Percentiles rank a stretch among this genome's conserved stretches.
phyloP scores from a whole-genome alignment of 2,888 invertebrate species.

The Stictocephala bisonia region DNA sequence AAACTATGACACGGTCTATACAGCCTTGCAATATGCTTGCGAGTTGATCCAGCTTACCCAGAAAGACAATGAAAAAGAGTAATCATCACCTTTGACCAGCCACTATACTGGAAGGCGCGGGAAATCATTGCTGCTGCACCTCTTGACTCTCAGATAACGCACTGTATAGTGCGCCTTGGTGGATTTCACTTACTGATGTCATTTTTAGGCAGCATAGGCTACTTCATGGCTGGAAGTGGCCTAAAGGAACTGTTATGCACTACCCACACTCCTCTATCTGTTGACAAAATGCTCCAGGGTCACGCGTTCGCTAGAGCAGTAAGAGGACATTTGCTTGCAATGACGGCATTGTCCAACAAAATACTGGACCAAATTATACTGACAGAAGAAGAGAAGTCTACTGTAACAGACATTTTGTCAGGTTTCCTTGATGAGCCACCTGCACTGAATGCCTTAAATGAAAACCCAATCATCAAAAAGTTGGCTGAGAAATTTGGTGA shows the following conservation, averaged over 20 bases:
- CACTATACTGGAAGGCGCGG: slow-evolving; percentile 28
- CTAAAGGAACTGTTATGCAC: slow-evolving; percentile 11
- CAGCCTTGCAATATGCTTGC: neutral
- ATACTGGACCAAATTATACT: slow-evolving; percentile 5
- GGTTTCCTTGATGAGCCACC: neutral
- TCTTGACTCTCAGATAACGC: neutral
- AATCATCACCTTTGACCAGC: slow-evolving; percentile 36
- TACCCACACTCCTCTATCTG: neutral
- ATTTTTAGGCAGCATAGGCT: slow-evolving; percentile 28
- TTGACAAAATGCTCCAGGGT: slow-evolving; percentile 59
- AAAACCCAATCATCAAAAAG: neutral
- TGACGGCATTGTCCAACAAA: slow-evolving; percentile 49
- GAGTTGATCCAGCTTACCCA: no score
- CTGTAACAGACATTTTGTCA: neutral
- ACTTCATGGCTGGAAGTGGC: slow-evolving; percentile 11
- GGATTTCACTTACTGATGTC: slow-evolving; percentile 39
- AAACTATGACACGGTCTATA: neutral
- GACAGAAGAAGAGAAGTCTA: slow-evolving; percentile 17
- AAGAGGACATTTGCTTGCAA: slow-evolving; percentile 58
- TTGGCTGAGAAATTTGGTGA: neutral
- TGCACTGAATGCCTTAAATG: neutral
- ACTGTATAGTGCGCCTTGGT: slow-evolving; percentile 13
- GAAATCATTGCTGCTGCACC: slow-evolving; percentile 6
- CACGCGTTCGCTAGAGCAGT: slow-evolving; percentile 60
- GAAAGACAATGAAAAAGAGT: neutral